These are phyloP conservation scores for Chouioia cunea DNA, from an alignment of 2,888 invertebrate genomes.

Conservation along the genomic window DNA sequence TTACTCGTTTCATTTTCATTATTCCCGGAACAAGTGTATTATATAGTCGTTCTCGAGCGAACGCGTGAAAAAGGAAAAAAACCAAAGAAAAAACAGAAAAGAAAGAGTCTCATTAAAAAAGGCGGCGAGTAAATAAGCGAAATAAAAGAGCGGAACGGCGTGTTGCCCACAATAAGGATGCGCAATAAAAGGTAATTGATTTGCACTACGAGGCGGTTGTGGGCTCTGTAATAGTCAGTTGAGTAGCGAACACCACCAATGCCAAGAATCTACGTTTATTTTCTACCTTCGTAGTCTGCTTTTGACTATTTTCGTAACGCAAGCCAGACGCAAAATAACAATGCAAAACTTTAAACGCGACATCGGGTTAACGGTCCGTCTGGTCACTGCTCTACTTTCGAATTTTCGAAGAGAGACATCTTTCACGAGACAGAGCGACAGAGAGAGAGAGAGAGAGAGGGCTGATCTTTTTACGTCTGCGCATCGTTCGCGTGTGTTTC, in stretches of 20 bases:
- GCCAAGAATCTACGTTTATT: constrained; percentile 42
- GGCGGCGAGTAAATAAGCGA: constrained; percentile 42
- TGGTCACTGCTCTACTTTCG: constrained; percentile 26
- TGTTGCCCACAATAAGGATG: too few relatives aligned
- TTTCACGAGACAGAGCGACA: too few relatives aligned
- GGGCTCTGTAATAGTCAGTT: not conserved
- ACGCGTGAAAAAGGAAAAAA: not conserved
- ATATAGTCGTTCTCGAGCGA: too few relatives aligned
- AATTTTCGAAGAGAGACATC: constrained; percentile 1
- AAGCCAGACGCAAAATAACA: constrained; percentile 43
- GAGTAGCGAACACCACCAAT: constrained; percentile 23
- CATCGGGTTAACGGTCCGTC: constrained; percentile 28
- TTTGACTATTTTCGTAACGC: constrained; percentile 34
- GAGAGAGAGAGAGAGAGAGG: not conserved
- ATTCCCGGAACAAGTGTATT: too few relatives aligned
- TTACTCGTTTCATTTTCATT: too few relatives aligned
- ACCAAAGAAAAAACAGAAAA: not conserved
- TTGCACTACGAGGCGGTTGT: constrained; percentile 20
- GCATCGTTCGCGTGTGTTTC: not conserved
- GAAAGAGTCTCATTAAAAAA: not conserved
- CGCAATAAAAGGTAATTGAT: constrained; percentile 45
- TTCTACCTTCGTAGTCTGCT: constrained; percentile 9
- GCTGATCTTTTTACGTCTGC: not conserved
- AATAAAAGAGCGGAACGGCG: constrained; percentile 18
- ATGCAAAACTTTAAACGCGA: constrained; percentile 25